phyloP scores from a whole-genome alignment of 2,888 invertebrate species.

The Reticulitermes lucifugus region DNA sequence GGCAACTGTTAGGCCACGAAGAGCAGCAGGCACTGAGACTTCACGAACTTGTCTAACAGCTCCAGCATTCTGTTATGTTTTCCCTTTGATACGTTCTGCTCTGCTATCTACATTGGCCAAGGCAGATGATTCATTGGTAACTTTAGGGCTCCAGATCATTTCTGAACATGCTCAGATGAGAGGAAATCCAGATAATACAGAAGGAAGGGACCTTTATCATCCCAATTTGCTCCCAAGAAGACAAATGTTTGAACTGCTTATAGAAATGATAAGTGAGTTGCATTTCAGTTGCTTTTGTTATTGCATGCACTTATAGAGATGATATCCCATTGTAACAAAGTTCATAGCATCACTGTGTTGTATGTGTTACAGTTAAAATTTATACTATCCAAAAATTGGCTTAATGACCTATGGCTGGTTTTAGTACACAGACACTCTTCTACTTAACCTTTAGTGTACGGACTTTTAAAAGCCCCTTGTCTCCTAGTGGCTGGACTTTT shows the following conservation, averaged over 20 bases:
- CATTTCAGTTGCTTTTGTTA: neutral
- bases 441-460: no score
- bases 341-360: no score
- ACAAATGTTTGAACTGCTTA: constrained; percentile 83
- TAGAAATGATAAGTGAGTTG: constrained; percentile 78
- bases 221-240: constrained; percentile 84
- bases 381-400: no score
- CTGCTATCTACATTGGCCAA: constrained; percentile 64
- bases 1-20: constrained; percentile 61
- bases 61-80: constrained; percentile 85
- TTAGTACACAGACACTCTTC: no score
- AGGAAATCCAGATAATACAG: constrained; percentile 56
- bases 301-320: no score
- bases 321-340: no score
- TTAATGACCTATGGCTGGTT: no score
- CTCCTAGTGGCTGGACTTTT: no score
- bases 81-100: constrained; percentile 79
- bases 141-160: constrained; percentile 74
- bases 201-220: constrained; percentile 69
- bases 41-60: constrained; percentile 68
- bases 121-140: constrained; percentile 69
- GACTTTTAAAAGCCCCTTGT: no score
- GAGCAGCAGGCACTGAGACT: neutral
- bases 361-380: no score
- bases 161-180: constrained; percentile 79